Evolutionary conservation across 2,797 vertebrate genomes (phyloP), one percentile per base, ranked within the genome.

Genomic region (Hafferia zeledoni): DNA sequence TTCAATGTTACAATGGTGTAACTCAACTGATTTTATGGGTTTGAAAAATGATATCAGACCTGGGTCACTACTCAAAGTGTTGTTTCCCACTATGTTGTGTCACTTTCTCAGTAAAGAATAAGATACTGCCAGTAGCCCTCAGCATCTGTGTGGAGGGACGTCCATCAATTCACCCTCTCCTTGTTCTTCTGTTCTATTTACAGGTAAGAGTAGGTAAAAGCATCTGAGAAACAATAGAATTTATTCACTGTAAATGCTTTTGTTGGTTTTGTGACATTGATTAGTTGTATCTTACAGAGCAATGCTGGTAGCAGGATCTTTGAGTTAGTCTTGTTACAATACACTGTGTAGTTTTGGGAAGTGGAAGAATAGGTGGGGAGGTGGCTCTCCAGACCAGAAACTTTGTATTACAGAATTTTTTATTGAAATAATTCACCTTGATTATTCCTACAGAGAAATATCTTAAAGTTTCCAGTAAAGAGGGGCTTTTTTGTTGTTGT

Each of bases 161-260:
- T 81, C 13, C 25, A 52, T 50, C 19, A 77, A 4, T 81, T 60
- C 4, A 6, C 17, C 23, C 13, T 88, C 13, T 75, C n/a, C 63
- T 64, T 72, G 18, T 90, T 67, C 35, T 52, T 79, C 37, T 46
- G 14, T 91, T 43, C 52, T 87, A 13, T 53, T 90, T 95, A 63
- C 60, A 75, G 91, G 75, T 67, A 85, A 93, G 77, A 76, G 83
- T 80, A 96, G 93, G 89, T 94, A 93, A 97, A 93, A 97, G 67
- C 77, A 83, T 92, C 90, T 96, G 93, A 96, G 91, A 93, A 94
- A 89, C 68, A 95, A 13, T 17, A 56, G 23, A 64, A 93, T 86
- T 87, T 86, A 75, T 13, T 39, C 71, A 61, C 88, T 93, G 33
- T 65, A 86, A 93, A 72, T 64, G 37, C 49, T n/a, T 43, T 67